phyloP scores from a whole-genome alignment of 2,113 vertebrate species.

The Cebus imitator region DNA sequence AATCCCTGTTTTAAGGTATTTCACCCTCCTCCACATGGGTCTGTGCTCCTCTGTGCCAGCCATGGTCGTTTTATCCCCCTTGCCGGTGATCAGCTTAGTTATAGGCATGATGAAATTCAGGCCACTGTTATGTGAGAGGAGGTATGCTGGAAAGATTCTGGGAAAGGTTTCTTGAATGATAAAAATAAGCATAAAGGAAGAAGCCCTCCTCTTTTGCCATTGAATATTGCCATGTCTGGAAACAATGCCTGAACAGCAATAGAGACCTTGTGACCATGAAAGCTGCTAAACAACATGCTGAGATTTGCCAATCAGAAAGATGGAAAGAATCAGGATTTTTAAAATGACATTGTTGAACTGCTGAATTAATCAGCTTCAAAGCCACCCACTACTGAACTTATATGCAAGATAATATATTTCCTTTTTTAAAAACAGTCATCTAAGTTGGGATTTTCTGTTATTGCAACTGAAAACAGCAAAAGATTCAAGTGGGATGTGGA shows the following conservation, averaged over 20 bases:
- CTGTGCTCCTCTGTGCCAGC: not conserved
- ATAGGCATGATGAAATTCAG: constrained; percentile 25
- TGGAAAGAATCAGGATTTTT: constrained; percentile 31
- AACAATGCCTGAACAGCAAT: not conserved
- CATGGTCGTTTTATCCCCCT: not conserved
- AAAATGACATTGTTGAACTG: not conserved
- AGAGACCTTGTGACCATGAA: not conserved
- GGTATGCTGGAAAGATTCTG: constrained; percentile 16
- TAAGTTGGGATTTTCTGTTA: constrained; percentile 34
- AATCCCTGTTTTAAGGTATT: not conserved
- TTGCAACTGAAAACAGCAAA: constrained; percentile 28
- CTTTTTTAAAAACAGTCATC: not conserved
- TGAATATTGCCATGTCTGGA: constrained; percentile 40
- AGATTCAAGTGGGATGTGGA: constrained; percentile 32
- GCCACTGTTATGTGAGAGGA: constrained; percentile 18
- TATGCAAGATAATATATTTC: not conserved
- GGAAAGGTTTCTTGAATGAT: constrained; percentile 42
- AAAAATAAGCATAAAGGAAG: constrained; percentile 49
- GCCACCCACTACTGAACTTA: not conserved
- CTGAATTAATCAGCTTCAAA: constrained; percentile 9
- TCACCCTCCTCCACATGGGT: not conserved
- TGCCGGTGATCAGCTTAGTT: constrained; percentile 18
- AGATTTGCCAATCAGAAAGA: constrained; percentile 26
- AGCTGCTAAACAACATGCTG: constrained; percentile 1
- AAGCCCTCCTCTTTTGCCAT: not conserved